Conservation (phyloP, 2,797 vertebrate species). For the Eulemur mongoz region DNA sequence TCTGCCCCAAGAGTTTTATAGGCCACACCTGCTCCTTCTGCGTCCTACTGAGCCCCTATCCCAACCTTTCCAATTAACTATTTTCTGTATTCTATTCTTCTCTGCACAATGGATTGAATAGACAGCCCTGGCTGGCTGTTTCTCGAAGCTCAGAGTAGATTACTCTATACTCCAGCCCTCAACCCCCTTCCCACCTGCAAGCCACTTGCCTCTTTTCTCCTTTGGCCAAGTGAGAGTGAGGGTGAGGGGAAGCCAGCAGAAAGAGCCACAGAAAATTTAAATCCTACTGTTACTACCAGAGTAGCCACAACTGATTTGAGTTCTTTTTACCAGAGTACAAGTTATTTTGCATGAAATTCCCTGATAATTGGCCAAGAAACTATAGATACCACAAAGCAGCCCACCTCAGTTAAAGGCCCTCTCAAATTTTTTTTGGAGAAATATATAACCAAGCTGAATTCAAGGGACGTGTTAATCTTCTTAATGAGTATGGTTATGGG, state of each 20-base stretch:
- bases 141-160: background rate
- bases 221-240: background rate
- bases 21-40: background rate
- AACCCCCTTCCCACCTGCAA: background rate
- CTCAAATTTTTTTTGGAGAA: background rate
- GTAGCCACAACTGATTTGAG: background rate
- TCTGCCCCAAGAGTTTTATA: background rate
- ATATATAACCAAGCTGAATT: background rate
- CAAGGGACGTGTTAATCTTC: background rate
- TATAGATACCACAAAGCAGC: background rate
- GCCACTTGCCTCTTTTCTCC: background rate
- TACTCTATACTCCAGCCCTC: background rate
- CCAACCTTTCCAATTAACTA: background rate
- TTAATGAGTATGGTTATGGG: background rate
- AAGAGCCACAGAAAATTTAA: background rate
- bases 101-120: slow-evolving; percentile 11
- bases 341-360: background rate
- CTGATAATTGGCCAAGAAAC: background rate
- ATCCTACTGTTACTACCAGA: background rate
- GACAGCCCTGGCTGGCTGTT: background rate
- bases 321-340: background rate
- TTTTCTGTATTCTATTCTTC: slow-evolving; percentile 40
- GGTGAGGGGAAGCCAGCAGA: background rate
- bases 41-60: background rate
- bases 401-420: background rate